Base-by-base conservation (phyloP, 2,888 invertebrate genomes). In the Leptinotarsa peninsularis region DNA sequence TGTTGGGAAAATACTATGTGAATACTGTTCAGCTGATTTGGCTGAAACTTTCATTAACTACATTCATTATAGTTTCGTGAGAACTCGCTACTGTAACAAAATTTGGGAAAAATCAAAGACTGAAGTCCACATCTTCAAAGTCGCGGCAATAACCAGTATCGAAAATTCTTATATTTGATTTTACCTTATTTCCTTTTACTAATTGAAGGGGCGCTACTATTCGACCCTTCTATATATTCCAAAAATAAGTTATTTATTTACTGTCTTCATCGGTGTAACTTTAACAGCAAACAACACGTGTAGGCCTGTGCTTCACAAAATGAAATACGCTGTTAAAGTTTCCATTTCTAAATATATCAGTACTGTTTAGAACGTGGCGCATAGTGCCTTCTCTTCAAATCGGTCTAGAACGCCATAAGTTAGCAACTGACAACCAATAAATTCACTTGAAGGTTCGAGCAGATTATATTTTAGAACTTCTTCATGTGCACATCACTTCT, bases 401-500 rank as follows among this genome's bases (percentile, higher is more conserved):
- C 76, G 76, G 76, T 79, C 68, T 60, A 63, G 67, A 69, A 52
- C 72, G 76, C 66, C 63, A 76, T 77, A 79, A 73, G 73, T 79
- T 76, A 49, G 74, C 76, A 15, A 74, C 77, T 73, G 77, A 78
- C 74, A 79, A 74, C 77, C 76, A 73, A 78, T 79, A 79, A 78
- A 78, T 79, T 78, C 67, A 73, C 73, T 75, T 56, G 79, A 79
- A 79, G 78, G 76, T 73, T 74, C 67, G 66, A 72, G 73, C 70
- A 76, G 72, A 78, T 76, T 76, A 78, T 79, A 76, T 79, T 79
- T 75, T 72, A 78, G 78, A 78, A 74, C 76, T 78, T 76, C 79
- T 79, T 79, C 76, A 78, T 77, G 78, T 71, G 72, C 75, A 52
- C 79, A 73, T 79, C 78, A 78, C 74, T 79, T 77, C 77, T 76